A percentile compares a stretch with the other conserved stretches of the same genome.
phyloP scores from a whole-genome alignment of 1,140 invertebrate species.

The Cydia fagiglandana region DNA sequence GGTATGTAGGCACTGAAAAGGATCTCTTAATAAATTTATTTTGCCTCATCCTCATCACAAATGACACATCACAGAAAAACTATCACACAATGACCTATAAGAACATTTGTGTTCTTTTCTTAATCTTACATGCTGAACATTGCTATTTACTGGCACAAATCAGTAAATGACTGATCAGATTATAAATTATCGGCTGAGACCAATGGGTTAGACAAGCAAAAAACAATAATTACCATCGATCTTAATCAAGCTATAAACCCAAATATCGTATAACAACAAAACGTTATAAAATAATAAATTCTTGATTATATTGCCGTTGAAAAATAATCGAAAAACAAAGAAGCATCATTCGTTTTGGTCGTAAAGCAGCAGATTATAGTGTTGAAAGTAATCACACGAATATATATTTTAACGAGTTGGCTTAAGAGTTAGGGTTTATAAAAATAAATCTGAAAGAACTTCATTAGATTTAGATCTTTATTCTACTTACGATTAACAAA shows the following conservation, averaged over 20 bases:
- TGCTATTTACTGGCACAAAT: background rate
- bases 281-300: conserved; percentile 3
- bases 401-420: background rate
- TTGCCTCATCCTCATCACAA: too few relatives aligned
- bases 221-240: background rate
- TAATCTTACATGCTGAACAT: too few relatives aligned
- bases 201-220: background rate
- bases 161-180: background rate
- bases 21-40: too few relatives aligned
- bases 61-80: too few relatives aligned
- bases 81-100: too few relatives aligned
- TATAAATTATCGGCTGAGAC: too few relatives aligned
- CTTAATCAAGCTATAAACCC: background rate
- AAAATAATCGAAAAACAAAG: conserved; percentile 17
- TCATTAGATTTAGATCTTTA: background rate
- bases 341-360: background rate
- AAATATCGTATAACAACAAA: conserved; percentile 6
- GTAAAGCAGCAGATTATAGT: conserved; percentile 4
- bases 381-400: background rate
- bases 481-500: background rate
- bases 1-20: too few relatives aligned
- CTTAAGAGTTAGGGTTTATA: background rate
- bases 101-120: too few relatives aligned
- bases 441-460: background rate
- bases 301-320: background rate